Base-by-base conservation (phyloP, 1,140 invertebrate genomes). In the Lasioglossum albipes region DNA sequence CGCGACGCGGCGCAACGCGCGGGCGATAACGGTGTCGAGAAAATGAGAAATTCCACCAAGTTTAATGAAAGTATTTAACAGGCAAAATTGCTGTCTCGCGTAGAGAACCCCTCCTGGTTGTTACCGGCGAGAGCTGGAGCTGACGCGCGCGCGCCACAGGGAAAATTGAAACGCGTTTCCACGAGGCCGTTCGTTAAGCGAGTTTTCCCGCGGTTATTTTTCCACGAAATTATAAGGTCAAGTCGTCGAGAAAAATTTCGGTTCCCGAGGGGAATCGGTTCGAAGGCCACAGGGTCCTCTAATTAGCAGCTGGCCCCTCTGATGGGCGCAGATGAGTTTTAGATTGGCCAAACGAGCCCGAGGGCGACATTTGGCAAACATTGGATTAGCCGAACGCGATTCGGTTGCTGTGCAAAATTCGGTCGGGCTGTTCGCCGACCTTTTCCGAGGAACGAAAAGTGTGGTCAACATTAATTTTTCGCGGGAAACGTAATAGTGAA, bases 11-110 rank as follows among this genome's bases (percentile, higher is more conserved):
- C 27, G 27, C 27, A 27, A 27, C 27, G 27, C 64, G 77, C 57
- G 22, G 36, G 41, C 45, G 61, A 81, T 81, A 86, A 83, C 77
- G 76, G 67, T 82, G 69, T 67, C 72, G 42, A 13, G 71, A 85
- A 82, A 84, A 83, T 86, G 86, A 88, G 89, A 85, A 88, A 89
- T 89, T 87, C 85, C 85, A 71, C 70, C 75, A 81, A 86, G 82
- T 62, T 87, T 89, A 91, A 90, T 91, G 89, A 88, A 91, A 91
- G 87, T 89, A 87, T 81, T 81, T 84, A 84, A 82, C 59, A 75
- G 75, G 65, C 67, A 74, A 86, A 89, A 89, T 89, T 89, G 79
- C 80, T 75, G 79, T 36, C 62, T 36, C 27, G 66, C 22, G 71
- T 68, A 45, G 45, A 45, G 45, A 10, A 10, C 45, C 2, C 45